Evolutionary conservation across 2,888 invertebrate species (phyloP).

Genomic region (Acanthosoma haemorrhoidale): DNA sequence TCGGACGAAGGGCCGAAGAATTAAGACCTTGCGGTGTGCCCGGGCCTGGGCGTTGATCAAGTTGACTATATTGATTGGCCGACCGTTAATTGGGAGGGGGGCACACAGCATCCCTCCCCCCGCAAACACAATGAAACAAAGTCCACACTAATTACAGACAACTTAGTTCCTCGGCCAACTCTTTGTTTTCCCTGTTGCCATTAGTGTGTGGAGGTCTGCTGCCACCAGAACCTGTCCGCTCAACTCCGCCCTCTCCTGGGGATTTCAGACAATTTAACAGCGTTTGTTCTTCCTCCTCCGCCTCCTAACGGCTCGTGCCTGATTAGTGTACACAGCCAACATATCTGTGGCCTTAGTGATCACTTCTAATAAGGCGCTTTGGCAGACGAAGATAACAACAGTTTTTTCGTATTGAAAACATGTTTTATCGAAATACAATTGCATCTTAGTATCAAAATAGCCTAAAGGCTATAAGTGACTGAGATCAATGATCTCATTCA

Average conservation of each 20-base stretch:
- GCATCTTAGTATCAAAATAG: too few species aligned
- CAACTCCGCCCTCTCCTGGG: background rate
- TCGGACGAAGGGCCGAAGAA: background rate
- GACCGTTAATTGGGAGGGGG: conserved; percentile 4
- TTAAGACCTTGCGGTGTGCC: background rate
- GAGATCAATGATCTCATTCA: too few species aligned
- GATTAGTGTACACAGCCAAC: background rate
- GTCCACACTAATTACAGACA: conserved; percentile 30
- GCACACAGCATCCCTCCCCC: background rate
- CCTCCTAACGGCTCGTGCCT: background rate
- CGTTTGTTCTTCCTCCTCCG: too few species aligned
- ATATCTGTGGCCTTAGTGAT: too few species aligned
- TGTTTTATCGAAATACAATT: too few species aligned
- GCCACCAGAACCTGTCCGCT: too few species aligned
- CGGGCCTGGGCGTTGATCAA: conserved; percentile 9
- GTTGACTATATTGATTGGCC: conserved; percentile 30
- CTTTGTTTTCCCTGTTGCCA: conserved; percentile 15
- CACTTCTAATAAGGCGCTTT: too few species aligned
- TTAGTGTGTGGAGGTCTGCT: background rate
- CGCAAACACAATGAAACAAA: conserved; percentile 30
- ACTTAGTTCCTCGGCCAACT: conserved; percentile 14
- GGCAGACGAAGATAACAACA: too few species aligned
- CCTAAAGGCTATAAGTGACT: too few species aligned
- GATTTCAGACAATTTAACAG: conserved; percentile 20
- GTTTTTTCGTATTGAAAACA: too few species aligned